Evolutionary conservation across 2,888 invertebrate genomes (phyloP).

Genomic region (Lomographa bimaculata): DNA sequence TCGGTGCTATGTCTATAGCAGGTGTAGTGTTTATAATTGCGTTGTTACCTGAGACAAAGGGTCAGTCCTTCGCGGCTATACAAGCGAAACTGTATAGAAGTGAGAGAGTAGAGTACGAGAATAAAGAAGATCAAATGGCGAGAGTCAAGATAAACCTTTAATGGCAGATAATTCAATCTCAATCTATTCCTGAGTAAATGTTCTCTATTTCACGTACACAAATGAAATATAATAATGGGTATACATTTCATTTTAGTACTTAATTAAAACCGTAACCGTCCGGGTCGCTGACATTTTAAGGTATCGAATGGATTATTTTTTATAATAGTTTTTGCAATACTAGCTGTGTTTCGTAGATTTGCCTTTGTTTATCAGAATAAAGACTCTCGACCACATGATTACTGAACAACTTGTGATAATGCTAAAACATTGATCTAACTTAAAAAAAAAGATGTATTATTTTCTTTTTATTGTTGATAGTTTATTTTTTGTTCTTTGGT

Average conservation of each 20-base stretch:
- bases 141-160: slow-evolving; percentile 62
- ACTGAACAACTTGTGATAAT: no score
- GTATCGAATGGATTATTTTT: slow-evolving; percentile 1
- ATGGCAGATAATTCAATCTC: slow-evolving; percentile 12
- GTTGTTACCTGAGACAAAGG: slow-evolving; percentile 84
- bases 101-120: slow-evolving; percentile 64
- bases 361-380: no score
- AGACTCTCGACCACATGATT: no score
- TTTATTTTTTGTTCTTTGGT: no score
- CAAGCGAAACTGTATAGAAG: slow-evolving; percentile 72
- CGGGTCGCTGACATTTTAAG: slow-evolving; percentile 4
- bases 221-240: background rate
- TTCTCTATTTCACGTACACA: background rate
- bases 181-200: background rate
- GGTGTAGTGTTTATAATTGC: slow-evolving; percentile 80
- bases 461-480: no score
- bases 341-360: no score
- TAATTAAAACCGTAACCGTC: slow-evolving; percentile 13
- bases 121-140: slow-evolving; percentile 57
- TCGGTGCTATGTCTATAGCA: slow-evolving; percentile 71
- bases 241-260: slow-evolving; percentile 8
- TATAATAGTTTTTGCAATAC: no score
- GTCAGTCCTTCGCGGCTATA: slow-evolving; percentile 84
- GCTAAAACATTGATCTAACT: slow-evolving; percentile 6
- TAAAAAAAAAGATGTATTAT: no score